Percentiles rank a stretch among this genome's conserved stretches.
Evolutionary conservation across 2,888 invertebrate genomes (phyloP).

Genomic region (Chrysodeixis includens): DNA sequence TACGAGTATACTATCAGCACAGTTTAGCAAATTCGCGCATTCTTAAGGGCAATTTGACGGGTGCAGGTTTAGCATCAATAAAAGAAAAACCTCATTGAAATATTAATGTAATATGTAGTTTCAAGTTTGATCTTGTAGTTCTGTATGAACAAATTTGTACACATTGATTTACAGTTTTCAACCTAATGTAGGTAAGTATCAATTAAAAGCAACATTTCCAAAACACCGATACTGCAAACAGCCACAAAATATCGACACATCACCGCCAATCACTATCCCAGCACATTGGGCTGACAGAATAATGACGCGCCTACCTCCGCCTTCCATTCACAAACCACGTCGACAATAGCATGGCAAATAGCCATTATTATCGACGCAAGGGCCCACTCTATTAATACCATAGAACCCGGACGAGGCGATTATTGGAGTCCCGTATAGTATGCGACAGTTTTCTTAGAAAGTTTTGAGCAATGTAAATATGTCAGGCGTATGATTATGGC

Average conservation of each 20-base stretch:
- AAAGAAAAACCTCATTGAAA: too few relatives aligned
- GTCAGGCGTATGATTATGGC: slow-evolving; percentile 17
- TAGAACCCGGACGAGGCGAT: slow-evolving; percentile 59
- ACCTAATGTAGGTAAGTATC: too few relatives aligned
- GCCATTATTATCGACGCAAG: slow-evolving; percentile 80
- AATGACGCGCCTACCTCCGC: slow-evolving; percentile 84
- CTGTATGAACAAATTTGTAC: too few relatives aligned
- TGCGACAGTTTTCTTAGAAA: slow-evolving; percentile 31
- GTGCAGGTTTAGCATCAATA: too few relatives aligned
- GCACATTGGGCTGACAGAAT: slow-evolving; percentile 75
- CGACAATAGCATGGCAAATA: slow-evolving; percentile 87
- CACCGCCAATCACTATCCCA: slow-evolving; percentile 63
- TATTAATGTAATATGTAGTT: too few relatives aligned
- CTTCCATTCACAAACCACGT: slow-evolving; percentile 80
- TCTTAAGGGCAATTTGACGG: too few relatives aligned
- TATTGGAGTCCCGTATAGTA: slow-evolving; percentile 56
- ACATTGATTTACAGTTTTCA: not conserved
- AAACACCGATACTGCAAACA: not conserved
- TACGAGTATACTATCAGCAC: too few relatives aligned
- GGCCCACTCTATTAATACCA: slow-evolving; percentile 78
- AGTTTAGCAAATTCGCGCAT: too few relatives aligned
- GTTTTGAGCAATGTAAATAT: slow-evolving; percentile 16
- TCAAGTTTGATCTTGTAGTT: too few relatives aligned
- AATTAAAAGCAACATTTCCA: not conserved
- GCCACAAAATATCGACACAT: slow-evolving; percentile 51